Conservation (phyloP, 2,113 vertebrate species). For the Seriola rivoliana region DNA sequence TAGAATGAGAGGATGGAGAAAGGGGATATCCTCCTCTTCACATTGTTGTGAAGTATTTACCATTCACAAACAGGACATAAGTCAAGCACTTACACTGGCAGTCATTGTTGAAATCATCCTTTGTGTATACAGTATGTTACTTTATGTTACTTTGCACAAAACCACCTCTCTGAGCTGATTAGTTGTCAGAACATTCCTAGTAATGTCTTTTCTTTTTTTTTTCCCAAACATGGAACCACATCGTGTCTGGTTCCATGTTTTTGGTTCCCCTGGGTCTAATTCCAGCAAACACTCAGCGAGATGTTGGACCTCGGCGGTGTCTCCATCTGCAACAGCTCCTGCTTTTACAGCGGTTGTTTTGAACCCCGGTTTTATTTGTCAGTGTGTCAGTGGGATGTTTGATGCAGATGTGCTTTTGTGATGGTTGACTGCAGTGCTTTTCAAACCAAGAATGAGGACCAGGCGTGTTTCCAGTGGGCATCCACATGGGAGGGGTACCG, state of each 20-base stretch:
- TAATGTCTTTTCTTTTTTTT: neutral
- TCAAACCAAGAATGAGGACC: slow-evolving; percentile 48
- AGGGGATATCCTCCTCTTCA: slow-evolving; percentile 46
- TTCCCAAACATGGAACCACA: slow-evolving; percentile 14
- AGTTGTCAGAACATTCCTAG: neutral
- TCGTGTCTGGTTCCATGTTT: neutral
- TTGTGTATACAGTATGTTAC: neutral
- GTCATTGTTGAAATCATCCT: slow-evolving; percentile 33
- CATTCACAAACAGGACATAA: slow-evolving; percentile 32
- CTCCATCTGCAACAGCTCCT: slow-evolving; percentile 23
- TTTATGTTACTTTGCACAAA: neutral
- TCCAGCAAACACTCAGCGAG: slow-evolving; percentile 3
- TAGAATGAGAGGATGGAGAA: slow-evolving; percentile 19
- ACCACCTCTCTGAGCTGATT: slow-evolving; percentile 16
- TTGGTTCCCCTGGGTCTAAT: neutral
- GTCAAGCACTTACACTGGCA: slow-evolving; percentile 22
- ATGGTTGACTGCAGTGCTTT: slow-evolving; percentile 73
- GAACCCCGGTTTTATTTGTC: slow-evolving; percentile 63
- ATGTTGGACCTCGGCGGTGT: slow-evolving; percentile 5
- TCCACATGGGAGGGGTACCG: neutral
- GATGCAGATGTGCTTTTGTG: slow-evolving; percentile 63
- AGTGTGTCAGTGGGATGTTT: slow-evolving; percentile 56
- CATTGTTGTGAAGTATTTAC: slow-evolving; percentile 21
- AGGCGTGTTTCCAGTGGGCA: slow-evolving; percentile 47
- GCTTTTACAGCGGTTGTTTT: slow-evolving; percentile 32